Conservation (phyloP, 2,797 vertebrate genomes). For the Trachurus trachurus region DNA sequence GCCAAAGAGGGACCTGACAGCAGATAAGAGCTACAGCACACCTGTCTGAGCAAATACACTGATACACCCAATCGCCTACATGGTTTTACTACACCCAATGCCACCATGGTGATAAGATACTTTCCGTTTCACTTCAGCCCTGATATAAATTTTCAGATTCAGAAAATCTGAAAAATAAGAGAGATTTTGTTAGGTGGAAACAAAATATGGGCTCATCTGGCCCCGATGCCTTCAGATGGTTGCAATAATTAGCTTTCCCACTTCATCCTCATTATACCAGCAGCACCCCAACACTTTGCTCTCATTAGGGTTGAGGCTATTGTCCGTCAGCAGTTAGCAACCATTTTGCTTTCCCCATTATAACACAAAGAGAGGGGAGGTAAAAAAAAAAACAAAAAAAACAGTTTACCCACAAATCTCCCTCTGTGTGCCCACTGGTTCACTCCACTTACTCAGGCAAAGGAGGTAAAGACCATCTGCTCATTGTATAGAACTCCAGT, state of each 20-base stretch:
- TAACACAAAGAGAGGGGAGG: slow-evolving; percentile 79
- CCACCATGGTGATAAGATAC: slow-evolving; percentile 51
- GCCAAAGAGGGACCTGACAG: slow-evolving; percentile 38
- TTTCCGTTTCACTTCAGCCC: slow-evolving; percentile 46
- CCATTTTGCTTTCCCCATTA: slow-evolving; percentile 78
- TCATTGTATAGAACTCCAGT: slow-evolving; percentile 71
- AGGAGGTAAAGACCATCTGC: slow-evolving; percentile 85
- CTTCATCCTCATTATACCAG: slow-evolving; percentile 79
- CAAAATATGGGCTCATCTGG: slow-evolving; percentile 41
- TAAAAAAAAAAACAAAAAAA: slow-evolving; percentile 42
- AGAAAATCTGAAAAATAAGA: not conserved
- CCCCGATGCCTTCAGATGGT: slow-evolving; percentile 59
- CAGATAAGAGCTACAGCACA: slow-evolving; percentile 64
- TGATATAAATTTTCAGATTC: slow-evolving; percentile 8
- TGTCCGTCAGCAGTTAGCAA: slow-evolving; percentile 74
- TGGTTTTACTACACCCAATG: slow-evolving; percentile 44
- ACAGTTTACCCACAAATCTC: slow-evolving; percentile 85
- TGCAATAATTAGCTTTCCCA: slow-evolving; percentile 74
- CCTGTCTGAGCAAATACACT: slow-evolving; percentile 59
- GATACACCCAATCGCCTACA: slow-evolving; percentile 13
- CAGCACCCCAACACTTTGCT: slow-evolving; percentile 76
- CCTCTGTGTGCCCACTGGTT: slow-evolving; percentile 78
- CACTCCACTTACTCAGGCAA: slow-evolving; percentile 77
- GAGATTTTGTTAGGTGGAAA: not conserved
- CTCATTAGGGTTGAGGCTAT: slow-evolving; percentile 74